Evolutionary conservation across 1,140 invertebrate species (phyloP), one percentile per base, ranked within the genome.

Genomic region (Copidosoma floridanum): DNA sequence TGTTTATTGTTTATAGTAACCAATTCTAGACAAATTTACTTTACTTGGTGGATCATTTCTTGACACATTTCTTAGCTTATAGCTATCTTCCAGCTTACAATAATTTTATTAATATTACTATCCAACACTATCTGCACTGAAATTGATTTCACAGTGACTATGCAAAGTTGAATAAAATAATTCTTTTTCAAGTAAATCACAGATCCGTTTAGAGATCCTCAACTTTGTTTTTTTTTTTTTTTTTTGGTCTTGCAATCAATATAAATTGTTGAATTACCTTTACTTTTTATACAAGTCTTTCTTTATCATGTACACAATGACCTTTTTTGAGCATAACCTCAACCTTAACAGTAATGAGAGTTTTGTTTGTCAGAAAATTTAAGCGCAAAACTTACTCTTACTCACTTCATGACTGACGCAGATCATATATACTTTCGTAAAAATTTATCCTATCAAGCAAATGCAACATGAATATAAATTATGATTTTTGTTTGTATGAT

Each of bases 91-190:
- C n/a, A n/a, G n/a, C n/a, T n/a, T n/a, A n/a, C n/a, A n/a, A n/a
- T n/a, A n/a, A 41, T 41, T 41, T 41, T 14, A 12, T n/a, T 41
- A 8, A 41, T 41, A 10, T 14, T n/a, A 41, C n/a, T n/a, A n/a
- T n/a, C n/a, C n/a, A n/a, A n/a, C 12, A 41, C 7, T n/a, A 12
- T 41, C 12, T 41, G 12, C 40, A 41, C n/a, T n/a, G n/a, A 38
- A 3, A 44, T 38, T 54, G 27, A 64, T 44, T 63, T 47, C 43
- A 58, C 64, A 68, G 65, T 78, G 76, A 78, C 75, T 74, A 64
- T 70, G 76, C 76, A 78, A 76, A 78, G 70, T 76, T 75, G 71
- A 73, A 75, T 47, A 46, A 43, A 12, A 40, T 29, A 23, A n/a
- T 24, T 24, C 10, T n/a, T 40, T 23, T 29, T 27, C 14, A 32